phyloP scores from a whole-genome alignment of 23 tunicate species.

The Corella eumyota region DNA sequence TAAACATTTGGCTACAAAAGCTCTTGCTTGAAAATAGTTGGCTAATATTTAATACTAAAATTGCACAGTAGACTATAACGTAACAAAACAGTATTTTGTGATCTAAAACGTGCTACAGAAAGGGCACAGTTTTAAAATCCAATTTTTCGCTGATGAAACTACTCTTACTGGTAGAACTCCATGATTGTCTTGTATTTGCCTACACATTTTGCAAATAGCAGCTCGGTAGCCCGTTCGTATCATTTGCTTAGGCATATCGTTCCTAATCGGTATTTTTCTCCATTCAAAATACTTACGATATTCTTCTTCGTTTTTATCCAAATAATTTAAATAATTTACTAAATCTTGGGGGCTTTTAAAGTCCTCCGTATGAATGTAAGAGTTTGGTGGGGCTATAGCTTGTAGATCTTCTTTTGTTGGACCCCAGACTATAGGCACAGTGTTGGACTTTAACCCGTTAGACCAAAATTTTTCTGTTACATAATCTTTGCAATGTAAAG shows the following conservation, averaged over 20 bases:
- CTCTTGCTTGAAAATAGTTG: no score
- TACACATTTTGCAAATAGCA: slow-evolving; percentile 27
- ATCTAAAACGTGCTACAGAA: no score
- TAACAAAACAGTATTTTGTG: no score
- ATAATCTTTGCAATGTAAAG: slow-evolving; percentile 61
- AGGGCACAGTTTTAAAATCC: no score
- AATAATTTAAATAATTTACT: slow-evolving; percentile 23
- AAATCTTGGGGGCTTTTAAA: slow-evolving; percentile 15
- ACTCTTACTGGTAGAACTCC: slow-evolving; percentile 15
- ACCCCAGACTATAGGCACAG: slow-evolving; percentile 58
- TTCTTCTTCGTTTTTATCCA: slow-evolving; percentile 32
- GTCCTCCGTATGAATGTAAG: slow-evolving; percentile 42
- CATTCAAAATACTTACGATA: slow-evolving; percentile 41
- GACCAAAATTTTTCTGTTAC: slow-evolving; percentile 57
- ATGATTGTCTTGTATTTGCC: slow-evolving; percentile 8
- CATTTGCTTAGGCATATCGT: slow-evolving; percentile 1
- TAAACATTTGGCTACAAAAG: no score
- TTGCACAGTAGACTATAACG: no score
- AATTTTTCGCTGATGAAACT: slow-evolving; percentile 11
- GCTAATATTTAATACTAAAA: no score
- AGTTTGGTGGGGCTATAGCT: slow-evolving; percentile 34
- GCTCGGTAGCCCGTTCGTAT: slow-evolving; percentile 24
- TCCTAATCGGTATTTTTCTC: not conserved
- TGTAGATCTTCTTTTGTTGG: slow-evolving; percentile 44
- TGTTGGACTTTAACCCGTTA: slow-evolving; percentile 28